phyloP scores from a whole-genome alignment of 1,140 invertebrate species.

The Rhopalosiphum padi region DNA sequence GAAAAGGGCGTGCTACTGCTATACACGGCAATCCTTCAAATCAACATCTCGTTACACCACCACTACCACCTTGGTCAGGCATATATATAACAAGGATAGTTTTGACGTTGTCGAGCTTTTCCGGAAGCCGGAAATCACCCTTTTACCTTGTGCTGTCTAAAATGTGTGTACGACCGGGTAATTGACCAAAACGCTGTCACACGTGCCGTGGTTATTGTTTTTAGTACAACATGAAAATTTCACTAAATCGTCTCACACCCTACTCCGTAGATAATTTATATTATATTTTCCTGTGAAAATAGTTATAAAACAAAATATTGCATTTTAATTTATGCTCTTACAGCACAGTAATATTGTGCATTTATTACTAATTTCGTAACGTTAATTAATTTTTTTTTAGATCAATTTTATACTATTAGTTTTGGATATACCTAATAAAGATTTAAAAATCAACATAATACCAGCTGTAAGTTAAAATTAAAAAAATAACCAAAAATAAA shows the following conservation, averaged over 20 bases:
- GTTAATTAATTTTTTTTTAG: not conserved
- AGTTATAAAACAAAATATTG: not conserved
- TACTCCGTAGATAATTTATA: not conserved
- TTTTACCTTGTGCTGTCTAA: slow-evolving; percentile 8
- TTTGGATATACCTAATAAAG: too few species aligned
- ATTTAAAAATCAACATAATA: too few species aligned
- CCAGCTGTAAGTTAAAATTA: too few species aligned
- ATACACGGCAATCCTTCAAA: slow-evolving; percentile 39
- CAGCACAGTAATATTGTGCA: not conserved
- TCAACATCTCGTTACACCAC: slow-evolving; percentile 43
- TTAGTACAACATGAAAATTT: slow-evolving; percentile 31
- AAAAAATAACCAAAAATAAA: too few species aligned
- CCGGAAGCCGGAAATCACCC: slow-evolving; percentile 41
- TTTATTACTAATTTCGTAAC: not conserved
- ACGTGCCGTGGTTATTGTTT: slow-evolving; percentile 37
- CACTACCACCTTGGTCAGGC: not conserved
- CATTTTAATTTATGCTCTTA: not conserved
- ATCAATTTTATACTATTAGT: too few species aligned
- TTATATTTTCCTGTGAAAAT: not conserved
- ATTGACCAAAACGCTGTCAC: slow-evolving; percentile 39
- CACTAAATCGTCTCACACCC: not conserved
- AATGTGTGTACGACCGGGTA: slow-evolving; percentile 26
- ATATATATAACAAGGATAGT: slow-evolving; percentile 7
- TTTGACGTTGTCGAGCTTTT: slow-evolving; percentile 29
- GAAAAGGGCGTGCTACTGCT: not conserved